Evolutionary conservation across 37 sponge, comb jelly and placozoan genomes (phyloP), one percentile per base, ranked within the genome.

Genomic region (Axinella damicornis): DNA sequence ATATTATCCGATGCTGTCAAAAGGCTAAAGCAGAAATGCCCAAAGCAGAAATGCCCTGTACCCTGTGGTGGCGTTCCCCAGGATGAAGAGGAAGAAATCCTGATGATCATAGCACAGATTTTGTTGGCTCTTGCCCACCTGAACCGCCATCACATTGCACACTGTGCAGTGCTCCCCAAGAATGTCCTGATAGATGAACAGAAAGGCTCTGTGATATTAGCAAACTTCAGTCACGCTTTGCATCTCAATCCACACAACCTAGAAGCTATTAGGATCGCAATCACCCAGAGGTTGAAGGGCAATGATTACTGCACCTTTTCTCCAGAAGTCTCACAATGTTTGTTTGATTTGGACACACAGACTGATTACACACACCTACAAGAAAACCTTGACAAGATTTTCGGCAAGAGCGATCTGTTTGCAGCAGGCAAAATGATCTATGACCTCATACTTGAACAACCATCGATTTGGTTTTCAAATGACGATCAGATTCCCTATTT

Each of bases 111-210:
- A 38, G 46, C 77, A 12, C 88, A 88, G 63, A 41, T 88, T 28
- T 39, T 82, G 13, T 63, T 88, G 19, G 82, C 77, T 17, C 31
- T 82, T 0, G 62, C 82, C 5, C 82, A 88, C 68, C 28, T 88
- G 46, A 52, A 74, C 60, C 52, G 69, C 19, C 41, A 88, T 53
- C 58, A 65, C 1, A 68, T 88, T 12, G 53, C 77, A 5, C 70
- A 81, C 59, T 67, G 77, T 68, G 28, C 80, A 19, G n/a, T 88
- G 1, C 31, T 20, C 19, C 38, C 82, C 6, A 31, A 54, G 21
- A 69, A 76, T 58, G 41, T 81, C 24, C 65, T 32, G 25, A 25
- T 82, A 28, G 62, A 74, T 65, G 68, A 62, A 13, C 57, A 76
- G 5, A 59, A 36, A 6, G 20, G 34, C 12, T 19, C 20, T 25